Percentiles rank a stretch among this genome's conserved stretches.
phyloP scores from a whole-genome alignment of 2,113 vertebrate species.

The Poicephalus gulielmi region DNA sequence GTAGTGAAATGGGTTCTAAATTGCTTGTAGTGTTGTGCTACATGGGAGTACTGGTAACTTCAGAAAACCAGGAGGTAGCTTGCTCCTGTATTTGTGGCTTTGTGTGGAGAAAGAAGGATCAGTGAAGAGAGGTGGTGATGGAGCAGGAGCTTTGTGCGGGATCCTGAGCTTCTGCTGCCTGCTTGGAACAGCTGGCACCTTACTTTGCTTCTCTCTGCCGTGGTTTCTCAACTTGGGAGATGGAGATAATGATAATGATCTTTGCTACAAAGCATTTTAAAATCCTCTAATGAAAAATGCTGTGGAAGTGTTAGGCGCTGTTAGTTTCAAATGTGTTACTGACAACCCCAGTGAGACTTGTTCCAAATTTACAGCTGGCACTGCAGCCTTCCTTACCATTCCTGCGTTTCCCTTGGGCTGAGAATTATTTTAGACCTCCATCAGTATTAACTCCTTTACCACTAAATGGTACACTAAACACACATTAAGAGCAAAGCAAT shows the following conservation, averaged over 20 bases:
- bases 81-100: not conserved
- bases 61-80: not conserved
- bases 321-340: not conserved
- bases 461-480: not conserved
- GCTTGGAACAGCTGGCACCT: not conserved
- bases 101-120: not conserved
- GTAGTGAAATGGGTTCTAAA: not conserved
- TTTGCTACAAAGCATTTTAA: not conserved
- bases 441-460: not conserved
- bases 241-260: not conserved
- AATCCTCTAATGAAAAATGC: not conserved
- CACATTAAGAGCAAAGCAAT: not conserved
- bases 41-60: not conserved
- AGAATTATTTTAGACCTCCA: not conserved
- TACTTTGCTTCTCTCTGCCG: not conserved
- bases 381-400: not conserved
- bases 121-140: not conserved
- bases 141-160: not conserved
- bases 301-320: not conserved
- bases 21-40: not conserved
- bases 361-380: not conserved
- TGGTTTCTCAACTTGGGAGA: not conserved
- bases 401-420: not conserved
- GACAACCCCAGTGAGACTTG: not conserved
- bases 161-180: not conserved